phyloP scores from a whole-genome alignment of 2,888 invertebrate genomes.

The Morpho deidamia region DNA sequence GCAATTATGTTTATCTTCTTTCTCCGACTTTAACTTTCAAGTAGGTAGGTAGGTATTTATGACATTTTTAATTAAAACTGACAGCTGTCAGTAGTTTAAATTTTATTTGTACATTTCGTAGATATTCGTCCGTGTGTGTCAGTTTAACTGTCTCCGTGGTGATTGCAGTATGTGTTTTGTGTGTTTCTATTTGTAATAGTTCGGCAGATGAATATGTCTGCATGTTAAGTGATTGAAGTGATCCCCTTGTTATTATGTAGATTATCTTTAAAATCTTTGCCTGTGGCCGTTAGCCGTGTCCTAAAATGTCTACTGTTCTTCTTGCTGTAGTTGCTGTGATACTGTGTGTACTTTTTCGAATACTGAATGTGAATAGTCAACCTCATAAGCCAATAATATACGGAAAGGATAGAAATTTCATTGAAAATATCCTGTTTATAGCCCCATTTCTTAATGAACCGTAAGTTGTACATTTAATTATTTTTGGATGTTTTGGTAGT shows the following conservation, averaged over 20 bases:
- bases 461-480: slow-evolving; percentile 74
- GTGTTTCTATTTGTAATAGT: slow-evolving; percentile 15
- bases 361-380: slow-evolving; percentile 90
- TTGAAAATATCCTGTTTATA: slow-evolving; percentile 87
- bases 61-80: background rate
- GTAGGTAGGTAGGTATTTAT: no score
- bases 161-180: slow-evolving; percentile 22
- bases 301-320: slow-evolving; percentile 87
- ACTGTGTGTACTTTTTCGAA: slow-evolving; percentile 88
- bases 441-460: slow-evolving; percentile 88
- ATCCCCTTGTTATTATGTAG: slow-evolving; percentile 50
- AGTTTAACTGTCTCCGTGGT: slow-evolving; percentile 10
- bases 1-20: no score
- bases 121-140: background rate
- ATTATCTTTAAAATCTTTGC: slow-evolving; percentile 31
- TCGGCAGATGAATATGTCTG: no score
- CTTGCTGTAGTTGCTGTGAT: slow-evolving; percentile 89
- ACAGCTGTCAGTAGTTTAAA: slow-evolving; percentile 9
- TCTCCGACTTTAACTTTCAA: no score
- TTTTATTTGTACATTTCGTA: background rate
- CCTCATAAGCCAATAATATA: slow-evolving; percentile 87
- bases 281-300: slow-evolving; percentile 23
- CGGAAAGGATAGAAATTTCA: slow-evolving; percentile 86
- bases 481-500: slow-evolving; percentile 13
- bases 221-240: slow-evolving; percentile 24